Conservation (phyloP, 2,888 invertebrate species). For the Malthinus seriepunctatus region DNA sequence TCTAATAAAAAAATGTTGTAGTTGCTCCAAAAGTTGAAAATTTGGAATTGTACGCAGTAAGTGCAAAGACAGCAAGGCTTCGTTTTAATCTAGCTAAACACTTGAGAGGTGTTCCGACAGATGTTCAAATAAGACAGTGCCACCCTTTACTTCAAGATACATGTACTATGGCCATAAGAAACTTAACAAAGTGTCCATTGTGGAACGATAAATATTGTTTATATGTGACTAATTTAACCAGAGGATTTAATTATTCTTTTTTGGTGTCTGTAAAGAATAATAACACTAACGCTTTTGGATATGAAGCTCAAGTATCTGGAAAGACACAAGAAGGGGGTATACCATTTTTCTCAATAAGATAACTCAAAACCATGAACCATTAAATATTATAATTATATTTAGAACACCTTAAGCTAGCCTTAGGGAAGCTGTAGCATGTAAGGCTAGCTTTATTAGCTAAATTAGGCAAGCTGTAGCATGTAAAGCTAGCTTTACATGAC, state of each 20-base stretch:
- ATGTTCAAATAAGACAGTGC: slow-evolving; percentile 41
- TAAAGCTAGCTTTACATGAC: too few relatives aligned
- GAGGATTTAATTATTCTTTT: slow-evolving; percentile 39
- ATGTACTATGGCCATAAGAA: slow-evolving; percentile 36
- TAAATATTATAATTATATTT: too few relatives aligned
- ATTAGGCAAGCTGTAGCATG: too few relatives aligned
- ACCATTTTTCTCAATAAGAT: slow-evolving; percentile 1
- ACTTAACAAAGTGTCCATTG: slow-evolving; percentile 41
- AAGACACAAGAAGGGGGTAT: slow-evolving; percentile 41
- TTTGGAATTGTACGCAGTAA: slow-evolving; percentile 47
- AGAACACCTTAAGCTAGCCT: too few relatives aligned
- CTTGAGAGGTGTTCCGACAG: slow-evolving; percentile 39
- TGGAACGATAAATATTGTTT: slow-evolving; percentile 46
- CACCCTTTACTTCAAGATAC: slow-evolving; percentile 38
- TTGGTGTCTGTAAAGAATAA: slow-evolving; percentile 44
- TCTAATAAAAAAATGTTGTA: slow-evolving; percentile 30
- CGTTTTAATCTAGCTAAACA: slow-evolving; percentile 45
- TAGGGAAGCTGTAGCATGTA: too few relatives aligned
- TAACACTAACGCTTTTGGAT: slow-evolving; percentile 42
- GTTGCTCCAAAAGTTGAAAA: slow-evolving; percentile 43
- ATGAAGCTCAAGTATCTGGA: slow-evolving; percentile 35
- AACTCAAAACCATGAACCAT: too few relatives aligned
- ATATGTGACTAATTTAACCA: slow-evolving; percentile 39
- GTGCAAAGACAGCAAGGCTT: slow-evolving; percentile 39
- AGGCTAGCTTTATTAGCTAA: too few relatives aligned